Conservation (phyloP, 1,140 invertebrate genomes). For the Zaprionus capensis region DNA sequence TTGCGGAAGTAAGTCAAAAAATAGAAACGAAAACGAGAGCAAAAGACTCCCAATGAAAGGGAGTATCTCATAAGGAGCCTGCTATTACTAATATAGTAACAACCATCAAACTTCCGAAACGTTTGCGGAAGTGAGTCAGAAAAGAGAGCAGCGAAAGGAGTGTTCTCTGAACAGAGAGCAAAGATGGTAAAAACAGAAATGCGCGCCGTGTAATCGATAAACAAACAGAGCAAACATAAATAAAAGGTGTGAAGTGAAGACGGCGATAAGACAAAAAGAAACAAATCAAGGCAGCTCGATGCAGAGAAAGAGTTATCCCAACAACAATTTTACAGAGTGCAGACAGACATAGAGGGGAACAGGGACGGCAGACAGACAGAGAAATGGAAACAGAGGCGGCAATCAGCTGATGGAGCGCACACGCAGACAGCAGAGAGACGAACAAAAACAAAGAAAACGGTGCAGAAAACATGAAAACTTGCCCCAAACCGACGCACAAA, state of each 20-base stretch:
- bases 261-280: not conserved
- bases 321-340: not conserved
- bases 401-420: not conserved
- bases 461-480: constrained; percentile 3
- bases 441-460: constrained; percentile 22
- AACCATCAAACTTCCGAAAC: not conserved
- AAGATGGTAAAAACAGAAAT: not conserved
- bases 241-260: not conserved
- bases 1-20: not conserved
- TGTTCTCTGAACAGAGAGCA: not conserved
- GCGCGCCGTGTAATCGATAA: constrained; percentile 1
- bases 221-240: constrained; percentile 1
- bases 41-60: not conserved
- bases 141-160: not conserved
- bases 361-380: not conserved
- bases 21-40: not conserved
- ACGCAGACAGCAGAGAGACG: not conserved
- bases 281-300: not conserved
- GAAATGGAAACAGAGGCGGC: not conserved
- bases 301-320: not conserved
- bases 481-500: constrained; percentile 3
- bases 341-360: constrained; percentile 3
- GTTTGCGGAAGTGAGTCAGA: constrained; percentile 4
- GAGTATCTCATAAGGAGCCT: too few relatives aligned
- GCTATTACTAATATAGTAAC: too few relatives aligned